Evolutionary conservation across 37 sponge, comb jelly and placozoan species (phyloP), one percentile per base, ranked within the genome.

Genomic region (Bolinopsis microptera): DNA sequence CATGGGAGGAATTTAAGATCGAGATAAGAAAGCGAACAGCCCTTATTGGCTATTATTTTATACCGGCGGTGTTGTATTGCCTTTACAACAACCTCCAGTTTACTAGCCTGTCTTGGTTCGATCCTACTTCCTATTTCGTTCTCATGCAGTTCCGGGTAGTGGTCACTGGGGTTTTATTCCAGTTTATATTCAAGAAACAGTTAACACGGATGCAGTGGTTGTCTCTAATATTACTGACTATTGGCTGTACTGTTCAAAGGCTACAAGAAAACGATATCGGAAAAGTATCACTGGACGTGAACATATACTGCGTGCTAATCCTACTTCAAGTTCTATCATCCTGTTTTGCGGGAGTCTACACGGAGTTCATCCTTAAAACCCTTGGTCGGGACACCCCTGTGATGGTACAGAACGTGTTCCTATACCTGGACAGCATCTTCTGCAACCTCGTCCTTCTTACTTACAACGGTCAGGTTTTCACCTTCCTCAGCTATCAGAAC

Each of bases 101-200:
- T 32, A 69, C 39, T 8, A 83, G 35, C 13, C 72, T 94, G 90
- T 16, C 83, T 0, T 16, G 34, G 25, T 94, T 39, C 41, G 94
- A 94, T 32, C 94, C 94, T 23, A 88, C 94, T 27, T 41, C 94
- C 76, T 94, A 94, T 72, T 94, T 67, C 94, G 39, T 94, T 18
- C 88, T 94, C 36, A 41, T 94, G 69, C 94, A 94, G 74, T 83
- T 94, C 39, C 0, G 94, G 26, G 94, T 94, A 28, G 94, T 94
- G 26, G 74, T 94, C 26, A 94, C 92, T 8, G 94, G 94, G 18
- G 69, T 94, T 24, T 28, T 94, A 24, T 94, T 75, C 92, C 88
- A 94, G 90, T 41, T 93, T 8, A 34, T 94, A 28, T 94, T 94
- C 74, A 41, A 67, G 34, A 94, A 83, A 38, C n/a, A 68, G 36